A percentile compares a stretch with the other conserved stretches of the same genome.
Conservation (phyloP, 2,797 vertebrate genomes). For the Sebastes diaconus region DNA sequence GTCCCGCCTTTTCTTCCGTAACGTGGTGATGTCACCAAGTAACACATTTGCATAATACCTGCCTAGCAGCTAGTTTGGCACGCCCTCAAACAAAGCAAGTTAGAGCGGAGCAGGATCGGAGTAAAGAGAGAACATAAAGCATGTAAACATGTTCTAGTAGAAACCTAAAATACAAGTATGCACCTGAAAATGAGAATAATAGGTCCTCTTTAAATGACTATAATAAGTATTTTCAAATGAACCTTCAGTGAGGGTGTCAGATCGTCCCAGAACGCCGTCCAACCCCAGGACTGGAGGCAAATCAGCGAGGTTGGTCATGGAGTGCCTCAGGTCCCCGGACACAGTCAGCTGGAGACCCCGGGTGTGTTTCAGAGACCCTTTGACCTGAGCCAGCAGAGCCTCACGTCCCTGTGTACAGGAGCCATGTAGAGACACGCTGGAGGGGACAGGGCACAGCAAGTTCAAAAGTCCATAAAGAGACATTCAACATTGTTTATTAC, state of each 20-base stretch:
- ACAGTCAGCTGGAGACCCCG: conserved; percentile 72
- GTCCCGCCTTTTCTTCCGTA: too few relatives aligned
- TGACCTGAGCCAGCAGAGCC: conserved; percentile 69
- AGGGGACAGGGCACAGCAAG: background rate
- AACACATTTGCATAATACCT: too few relatives aligned
- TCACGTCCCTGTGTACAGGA: conserved; percentile 70
- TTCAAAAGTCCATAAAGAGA: background rate
- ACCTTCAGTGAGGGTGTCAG: conserved; percentile 70
- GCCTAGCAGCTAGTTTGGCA: too few relatives aligned
- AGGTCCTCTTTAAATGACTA: background rate
- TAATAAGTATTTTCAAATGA: background rate
- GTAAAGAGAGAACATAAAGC: too few relatives aligned
- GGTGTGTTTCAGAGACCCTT: conserved; percentile 66
- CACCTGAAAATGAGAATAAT: too few relatives aligned
- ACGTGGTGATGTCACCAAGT: too few relatives aligned
- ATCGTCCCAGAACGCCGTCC: conserved; percentile 74
- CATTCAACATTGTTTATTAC: background rate
- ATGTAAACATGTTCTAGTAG: too few relatives aligned
- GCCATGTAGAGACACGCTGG: conserved; percentile 79
- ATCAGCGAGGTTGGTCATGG: conserved; percentile 64
- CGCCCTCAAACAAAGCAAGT: too few relatives aligned
- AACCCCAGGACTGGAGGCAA: conserved; percentile 78
- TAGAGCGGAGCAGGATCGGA: fast-evolving
- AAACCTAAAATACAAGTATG: fast-evolving
- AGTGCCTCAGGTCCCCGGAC: conserved; percentile 78